These are phyloP conservation scores for Idris sp. DNA, from an alignment of 1,140 invertebrate genomes.

Conservation along the genomic window DNA sequence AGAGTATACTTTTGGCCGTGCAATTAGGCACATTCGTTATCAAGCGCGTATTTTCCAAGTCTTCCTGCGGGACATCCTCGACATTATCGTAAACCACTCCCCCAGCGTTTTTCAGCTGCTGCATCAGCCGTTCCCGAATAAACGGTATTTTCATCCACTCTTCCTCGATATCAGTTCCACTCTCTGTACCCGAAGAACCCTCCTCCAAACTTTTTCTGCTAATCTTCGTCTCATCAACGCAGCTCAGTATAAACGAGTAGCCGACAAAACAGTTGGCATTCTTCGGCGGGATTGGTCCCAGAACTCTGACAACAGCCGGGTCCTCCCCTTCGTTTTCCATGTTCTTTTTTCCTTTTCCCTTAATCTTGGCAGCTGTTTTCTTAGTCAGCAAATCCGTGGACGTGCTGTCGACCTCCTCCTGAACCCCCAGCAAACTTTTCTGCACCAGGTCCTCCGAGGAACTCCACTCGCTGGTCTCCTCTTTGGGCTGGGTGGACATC, in stretches of 20 bases:
- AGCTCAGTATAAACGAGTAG: slow-evolving; percentile 80
- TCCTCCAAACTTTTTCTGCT: slow-evolving; percentile 39
- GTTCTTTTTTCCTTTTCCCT: slow-evolving; percentile 65
- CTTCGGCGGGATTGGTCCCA: slow-evolving; percentile 79
- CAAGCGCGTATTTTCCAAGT: slow-evolving; percentile 78
- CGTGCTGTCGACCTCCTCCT: slow-evolving; percentile 78
- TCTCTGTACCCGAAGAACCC: slow-evolving; percentile 48
- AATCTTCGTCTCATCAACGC: slow-evolving; percentile 73
- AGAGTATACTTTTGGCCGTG: slow-evolving; percentile 81
- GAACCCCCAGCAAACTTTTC: slow-evolving; percentile 76
- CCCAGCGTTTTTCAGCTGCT: slow-evolving; percentile 79
- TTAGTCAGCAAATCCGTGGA: slow-evolving; percentile 48
- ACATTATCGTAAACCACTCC: slow-evolving; percentile 80
- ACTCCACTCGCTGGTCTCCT: too few relatives aligned
- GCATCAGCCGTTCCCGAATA: slow-evolving; percentile 79
- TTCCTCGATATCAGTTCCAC: slow-evolving; percentile 76
- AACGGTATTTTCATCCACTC: slow-evolving; percentile 78
- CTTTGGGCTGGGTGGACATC: slow-evolving; percentile 24
- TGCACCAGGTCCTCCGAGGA: too few relatives aligned
- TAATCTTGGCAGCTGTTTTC: slow-evolving; percentile 51
- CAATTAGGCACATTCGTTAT: slow-evolving; percentile 81
- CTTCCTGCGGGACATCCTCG: slow-evolving; percentile 79
- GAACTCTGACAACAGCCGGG: slow-evolving; percentile 70
- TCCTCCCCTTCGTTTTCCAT: slow-evolving; percentile 61
- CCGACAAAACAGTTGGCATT: slow-evolving; percentile 78